These are phyloP conservation scores for Nyctibius bracteatus DNA, from an alignment of 2,113 vertebrate species.

Conservation along the genomic window DNA sequence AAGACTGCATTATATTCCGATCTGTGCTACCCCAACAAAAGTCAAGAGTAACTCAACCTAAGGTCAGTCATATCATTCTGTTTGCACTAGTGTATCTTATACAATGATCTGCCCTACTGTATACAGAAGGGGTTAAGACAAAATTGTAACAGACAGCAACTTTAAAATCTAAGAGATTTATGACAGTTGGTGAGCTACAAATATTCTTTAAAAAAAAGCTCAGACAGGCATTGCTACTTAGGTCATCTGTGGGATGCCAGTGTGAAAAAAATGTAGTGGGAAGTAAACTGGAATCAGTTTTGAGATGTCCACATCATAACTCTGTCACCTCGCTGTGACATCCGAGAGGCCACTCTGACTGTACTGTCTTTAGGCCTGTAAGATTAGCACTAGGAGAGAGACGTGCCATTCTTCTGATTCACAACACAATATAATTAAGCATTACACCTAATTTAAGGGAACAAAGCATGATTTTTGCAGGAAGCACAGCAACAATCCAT, in stretches of 20 bases:
- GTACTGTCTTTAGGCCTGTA: neutral
- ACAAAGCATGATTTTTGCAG: neutral
- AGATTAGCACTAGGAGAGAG: neutral
- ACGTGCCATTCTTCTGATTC: neutral
- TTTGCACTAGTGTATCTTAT: neutral
- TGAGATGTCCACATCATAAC: neutral
- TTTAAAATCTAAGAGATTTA: neutral
- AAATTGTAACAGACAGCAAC: neutral
- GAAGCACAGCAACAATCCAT: neutral
- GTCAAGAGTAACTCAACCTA: neutral
- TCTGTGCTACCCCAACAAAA: slow-evolving; percentile 63
- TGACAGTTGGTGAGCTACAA: neutral
- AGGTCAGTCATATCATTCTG: neutral
- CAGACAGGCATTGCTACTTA: neutral
- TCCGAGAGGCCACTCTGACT: neutral
- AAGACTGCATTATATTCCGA: slow-evolving; percentile 56
- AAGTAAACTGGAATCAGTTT: neutral
- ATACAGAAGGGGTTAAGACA: neutral
- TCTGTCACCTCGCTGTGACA: neutral
- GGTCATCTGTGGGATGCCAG: neutral
- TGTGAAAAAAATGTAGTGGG: neutral
- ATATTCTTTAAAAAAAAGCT: neutral
- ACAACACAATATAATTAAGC: neutral
- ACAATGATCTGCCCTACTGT: neutral
- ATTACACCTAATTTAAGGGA: neutral